Evolutionary conservation across 1,140 invertebrate genomes (phyloP).

Genomic region (Drosophila yakuba): DNA sequence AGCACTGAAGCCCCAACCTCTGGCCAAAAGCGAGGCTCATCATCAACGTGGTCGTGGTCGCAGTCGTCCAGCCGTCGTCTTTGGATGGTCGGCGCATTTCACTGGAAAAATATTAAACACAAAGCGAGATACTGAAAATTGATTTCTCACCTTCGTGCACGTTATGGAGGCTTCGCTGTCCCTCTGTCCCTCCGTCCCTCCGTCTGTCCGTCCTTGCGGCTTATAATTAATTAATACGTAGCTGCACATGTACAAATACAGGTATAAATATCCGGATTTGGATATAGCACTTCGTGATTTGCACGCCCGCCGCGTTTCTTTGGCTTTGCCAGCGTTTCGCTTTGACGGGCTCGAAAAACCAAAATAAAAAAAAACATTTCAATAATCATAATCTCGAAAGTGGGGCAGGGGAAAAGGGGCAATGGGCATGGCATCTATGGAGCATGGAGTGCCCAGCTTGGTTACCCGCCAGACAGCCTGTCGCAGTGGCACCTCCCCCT

Average conservation of each 20-base stretch:
- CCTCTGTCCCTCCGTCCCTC: neutral
- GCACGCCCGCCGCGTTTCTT: slow-evolving; percentile 36
- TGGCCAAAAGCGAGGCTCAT: slow-evolving; percentile 35
- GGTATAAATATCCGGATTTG: slow-evolving; percentile 42
- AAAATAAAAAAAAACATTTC: slow-evolving; percentile 49
- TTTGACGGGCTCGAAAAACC: slow-evolving; percentile 10
- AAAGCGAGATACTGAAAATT: slow-evolving; percentile 83
- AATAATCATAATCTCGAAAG: slow-evolving; percentile 52
- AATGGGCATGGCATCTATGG: neutral
- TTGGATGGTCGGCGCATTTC: slow-evolving; percentile 62
- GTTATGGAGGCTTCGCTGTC: slow-evolving; percentile 45
- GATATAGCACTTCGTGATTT: slow-evolving; percentile 59
- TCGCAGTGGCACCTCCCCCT: slow-evolving; percentile 17
- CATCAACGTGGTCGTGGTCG: slow-evolving; percentile 15
- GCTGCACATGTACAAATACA: slow-evolving; percentile 20
- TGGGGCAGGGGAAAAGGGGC: too few species aligned
- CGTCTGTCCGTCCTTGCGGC: slow-evolving; percentile 22
- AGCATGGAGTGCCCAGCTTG: neutral
- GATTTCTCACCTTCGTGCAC: slow-evolving; percentile 83
- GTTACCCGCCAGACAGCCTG: slow-evolving; percentile 55
- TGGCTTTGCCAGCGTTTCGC: neutral
- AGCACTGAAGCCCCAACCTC: slow-evolving; percentile 5
- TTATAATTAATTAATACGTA: slow-evolving; percentile 82
- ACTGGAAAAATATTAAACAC: slow-evolving; percentile 82
- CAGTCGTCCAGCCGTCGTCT: too few species aligned